phyloP scores from a whole-genome alignment of 2,797 vertebrate genomes.

The Crocidura indochinensis region DNA sequence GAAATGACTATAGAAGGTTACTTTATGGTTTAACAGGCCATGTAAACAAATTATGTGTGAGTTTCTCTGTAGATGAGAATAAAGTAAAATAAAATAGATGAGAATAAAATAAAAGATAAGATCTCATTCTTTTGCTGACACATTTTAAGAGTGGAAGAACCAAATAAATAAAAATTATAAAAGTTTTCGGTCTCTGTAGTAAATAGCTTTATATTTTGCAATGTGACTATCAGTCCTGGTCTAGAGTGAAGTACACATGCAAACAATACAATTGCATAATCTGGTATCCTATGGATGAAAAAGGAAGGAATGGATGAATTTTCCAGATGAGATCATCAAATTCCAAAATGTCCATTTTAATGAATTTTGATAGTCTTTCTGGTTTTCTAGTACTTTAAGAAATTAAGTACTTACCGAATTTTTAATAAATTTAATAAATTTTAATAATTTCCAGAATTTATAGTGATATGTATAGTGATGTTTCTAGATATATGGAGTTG shows the following conservation, averaged over 20 bases:
- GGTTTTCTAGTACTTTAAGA: neutral
- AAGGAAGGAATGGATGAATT: neutral
- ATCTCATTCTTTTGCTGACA: neutral
- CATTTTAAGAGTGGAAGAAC: conserved; percentile 8
- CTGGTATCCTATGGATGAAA: neutral
- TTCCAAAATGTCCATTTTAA: conserved; percentile 6
- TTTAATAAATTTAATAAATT: conserved; percentile 13
- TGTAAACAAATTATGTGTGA: conserved; percentile 40
- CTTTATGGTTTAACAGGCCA: conserved; percentile 1
- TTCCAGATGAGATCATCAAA: neutral
- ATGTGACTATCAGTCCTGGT: neutral
- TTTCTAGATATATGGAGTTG: neutral
- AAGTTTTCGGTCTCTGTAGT: neutral
- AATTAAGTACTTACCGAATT: neutral
- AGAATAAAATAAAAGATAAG: conserved; percentile 1
- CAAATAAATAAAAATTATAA: neutral
- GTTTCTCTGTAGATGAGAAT: neutral
- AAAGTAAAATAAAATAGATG: conserved; percentile 54
- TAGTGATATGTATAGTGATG: neutral
- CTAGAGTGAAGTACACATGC: neutral
- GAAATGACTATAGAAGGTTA: neutral
- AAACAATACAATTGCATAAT: accelerated
- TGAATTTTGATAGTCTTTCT: conserved; percentile 17
- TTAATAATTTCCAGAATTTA: conserved; percentile 4
- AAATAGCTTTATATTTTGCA: neutral